Conservation (phyloP, 2,113 vertebrate genomes). For the Actenoides lindsayi region DNA sequence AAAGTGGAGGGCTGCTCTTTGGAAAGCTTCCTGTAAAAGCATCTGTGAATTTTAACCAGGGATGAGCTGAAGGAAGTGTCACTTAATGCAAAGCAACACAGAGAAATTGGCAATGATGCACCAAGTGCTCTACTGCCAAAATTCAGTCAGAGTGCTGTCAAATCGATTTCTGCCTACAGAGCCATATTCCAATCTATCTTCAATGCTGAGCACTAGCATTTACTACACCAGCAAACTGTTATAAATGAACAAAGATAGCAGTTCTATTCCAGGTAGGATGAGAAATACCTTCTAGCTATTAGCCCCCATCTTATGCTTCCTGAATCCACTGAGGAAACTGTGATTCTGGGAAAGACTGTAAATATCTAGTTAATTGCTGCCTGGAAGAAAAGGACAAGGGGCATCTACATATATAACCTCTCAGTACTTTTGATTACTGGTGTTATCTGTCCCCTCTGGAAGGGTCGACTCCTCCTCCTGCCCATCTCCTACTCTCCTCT, state of each 20-base stretch:
- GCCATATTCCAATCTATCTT: not conserved
- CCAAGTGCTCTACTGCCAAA: constrained; percentile 7
- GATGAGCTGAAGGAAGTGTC: not conserved
- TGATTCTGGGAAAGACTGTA: not conserved
- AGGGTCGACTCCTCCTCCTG: not conserved
- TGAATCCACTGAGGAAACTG: not conserved
- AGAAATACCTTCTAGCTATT: not conserved
- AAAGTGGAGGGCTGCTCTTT: not conserved
- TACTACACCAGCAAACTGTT: not conserved
- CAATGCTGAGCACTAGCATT: not conserved
- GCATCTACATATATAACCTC: not conserved
- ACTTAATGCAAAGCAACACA: not conserved
- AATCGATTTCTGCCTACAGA: not conserved
- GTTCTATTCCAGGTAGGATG: not conserved
- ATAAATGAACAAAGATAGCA: not conserved
- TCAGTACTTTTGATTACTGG: not conserved
- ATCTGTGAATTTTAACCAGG: not conserved
- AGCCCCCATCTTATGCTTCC: not conserved
- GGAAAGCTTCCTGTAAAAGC: not conserved
- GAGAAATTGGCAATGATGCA: not conserved
- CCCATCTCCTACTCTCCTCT: not conserved
- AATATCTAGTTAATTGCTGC: not conserved
- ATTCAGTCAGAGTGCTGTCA: not conserved
- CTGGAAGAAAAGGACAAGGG: not conserved
- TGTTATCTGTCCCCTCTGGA: not conserved